phyloP scores from a whole-genome alignment of 2,888 invertebrate species.

The Drosophila greeni region DNA sequence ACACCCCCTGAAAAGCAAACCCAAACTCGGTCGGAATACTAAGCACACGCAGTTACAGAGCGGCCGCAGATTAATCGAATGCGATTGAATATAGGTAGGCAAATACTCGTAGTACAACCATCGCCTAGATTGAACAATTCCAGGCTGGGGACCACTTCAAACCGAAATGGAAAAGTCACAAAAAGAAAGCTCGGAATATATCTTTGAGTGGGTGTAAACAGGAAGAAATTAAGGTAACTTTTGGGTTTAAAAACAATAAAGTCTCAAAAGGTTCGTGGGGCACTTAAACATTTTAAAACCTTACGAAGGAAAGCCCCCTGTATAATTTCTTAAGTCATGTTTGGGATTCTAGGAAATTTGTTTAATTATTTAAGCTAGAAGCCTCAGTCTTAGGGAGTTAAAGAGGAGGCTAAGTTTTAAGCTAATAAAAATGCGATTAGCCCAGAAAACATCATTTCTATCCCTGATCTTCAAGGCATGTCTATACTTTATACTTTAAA shows the following conservation, averaged over 20 bases:
- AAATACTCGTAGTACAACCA: constrained; percentile 15
- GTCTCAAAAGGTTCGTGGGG: background rate
- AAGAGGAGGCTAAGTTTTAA: no score
- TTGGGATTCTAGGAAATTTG: background rate
- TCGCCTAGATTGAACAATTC: constrained; percentile 14
- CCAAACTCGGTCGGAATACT: constrained; percentile 10
- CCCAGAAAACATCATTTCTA: no score
- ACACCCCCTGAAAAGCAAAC: background rate
- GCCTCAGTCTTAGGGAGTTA: no score
- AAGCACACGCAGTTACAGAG: constrained; percentile 12
- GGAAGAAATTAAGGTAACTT: background rate
- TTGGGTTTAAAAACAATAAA: background rate
- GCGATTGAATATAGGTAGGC: constrained; percentile 28
- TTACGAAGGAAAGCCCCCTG: no score
- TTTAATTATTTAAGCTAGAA: background rate
- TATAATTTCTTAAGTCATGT: background rate
- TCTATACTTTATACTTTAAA: no score
- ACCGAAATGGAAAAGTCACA: constrained; percentile 1
- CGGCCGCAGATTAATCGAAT: constrained; percentile 31
- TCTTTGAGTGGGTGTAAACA: background rate
- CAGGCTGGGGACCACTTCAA: constrained; percentile 2
- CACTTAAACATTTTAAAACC: background rate
- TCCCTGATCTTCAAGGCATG: no score
- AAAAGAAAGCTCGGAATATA: background rate
- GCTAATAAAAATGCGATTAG: no score